A percentile compares a stretch with the other conserved stretches of the same genome.
phyloP scores from a whole-genome alignment of 2,888 invertebrate genomes.

The Emmelina monodactyla region DNA sequence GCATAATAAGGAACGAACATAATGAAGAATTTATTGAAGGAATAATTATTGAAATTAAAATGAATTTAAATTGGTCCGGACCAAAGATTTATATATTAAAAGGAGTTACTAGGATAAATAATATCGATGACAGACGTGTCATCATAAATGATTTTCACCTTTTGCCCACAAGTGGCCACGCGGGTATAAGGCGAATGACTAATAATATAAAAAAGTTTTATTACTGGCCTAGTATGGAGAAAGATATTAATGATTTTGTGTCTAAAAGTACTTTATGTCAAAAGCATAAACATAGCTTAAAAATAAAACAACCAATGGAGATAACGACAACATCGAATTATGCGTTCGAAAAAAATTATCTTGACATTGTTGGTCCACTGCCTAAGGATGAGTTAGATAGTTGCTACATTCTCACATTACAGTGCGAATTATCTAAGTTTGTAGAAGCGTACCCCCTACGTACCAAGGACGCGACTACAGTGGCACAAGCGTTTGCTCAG shows the following conservation, averaged over 20 bases:
- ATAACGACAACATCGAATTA: constrained; percentile 9
- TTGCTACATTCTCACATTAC: constrained; percentile 8
- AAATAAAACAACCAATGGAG: constrained; percentile 7
- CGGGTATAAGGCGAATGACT: constrained; percentile 8
- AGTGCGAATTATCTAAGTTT: constrained; percentile 11
- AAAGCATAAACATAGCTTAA: constrained; percentile 9
- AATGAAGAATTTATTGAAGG: too few relatives aligned
- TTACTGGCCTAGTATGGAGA: constrained; percentile 9
- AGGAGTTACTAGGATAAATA: constrained; percentile 1
- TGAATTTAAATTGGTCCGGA: constrained; percentile 1
- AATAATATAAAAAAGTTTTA: constrained; percentile 10
- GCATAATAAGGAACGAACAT: too few relatives aligned
- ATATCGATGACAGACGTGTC: constrained; percentile 5
- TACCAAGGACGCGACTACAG: constrained; percentile 5
- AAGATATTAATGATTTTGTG: constrained; percentile 13
- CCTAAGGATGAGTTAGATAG: constrained; percentile 5
- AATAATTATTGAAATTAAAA: too few relatives aligned
- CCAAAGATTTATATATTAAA: constrained; percentile 2
- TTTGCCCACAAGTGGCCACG: constrained; percentile 12
- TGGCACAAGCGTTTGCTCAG: constrained; percentile 8
- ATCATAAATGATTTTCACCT: constrained; percentile 10
- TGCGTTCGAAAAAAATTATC: constrained; percentile 10
- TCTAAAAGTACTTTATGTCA: constrained; percentile 13
- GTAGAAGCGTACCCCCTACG: constrained; percentile 11
- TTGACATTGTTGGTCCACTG: constrained; percentile 10